Evolutionary conservation across 2,113 vertebrate species (phyloP), one percentile per base, ranked within the genome.

Genomic region (Halichoerus grypus): DNA sequence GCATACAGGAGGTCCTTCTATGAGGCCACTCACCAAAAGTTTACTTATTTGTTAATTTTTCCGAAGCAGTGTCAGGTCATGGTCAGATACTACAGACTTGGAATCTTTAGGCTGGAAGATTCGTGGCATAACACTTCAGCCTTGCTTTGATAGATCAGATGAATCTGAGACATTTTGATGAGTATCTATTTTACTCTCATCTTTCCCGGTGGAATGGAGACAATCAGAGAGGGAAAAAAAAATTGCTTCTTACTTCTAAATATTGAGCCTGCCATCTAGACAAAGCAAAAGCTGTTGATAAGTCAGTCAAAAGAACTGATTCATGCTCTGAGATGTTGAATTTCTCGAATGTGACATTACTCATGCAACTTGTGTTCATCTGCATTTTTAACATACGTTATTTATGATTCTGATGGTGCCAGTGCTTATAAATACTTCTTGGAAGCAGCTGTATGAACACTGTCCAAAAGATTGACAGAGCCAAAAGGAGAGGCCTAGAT

Each of bases 391-490:
- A 59, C 46, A 4, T 19, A 6, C 36, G 55, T 94, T 94, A 69
- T 96, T 98, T 97, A 96, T 89, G 84, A 94, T 33, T 63, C 46
- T 83, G 79, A 93, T 10, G 36, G 18, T 87, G 5, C 42, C 61
- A 81, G 12, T 79, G 3, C 63, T 97, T 11, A 96, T 31, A 93
- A 96, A 84, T 42, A 13, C 9, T 51, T 97, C 85, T 94, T 81
- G 67, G 39, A 95, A 97, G 21, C 14, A 46, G 69, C 36, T 6
- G 15, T 13, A 59, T 18, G n/a, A 92, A 33, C 24, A 82, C 28
- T 55, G n/a, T 7, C 71, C 0, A 61, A 14, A 61, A 21, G 67
- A 88, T 5, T 69, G 39, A 96, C 67, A 46, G 57, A 94, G 19
- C 2, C 10, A 18, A 49, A 87, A n/a, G 42, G 53, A 96, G 63